Base-by-base conservation (phyloP, 2,888 invertebrate genomes). In the Tenthredo scrophulariae region DNA sequence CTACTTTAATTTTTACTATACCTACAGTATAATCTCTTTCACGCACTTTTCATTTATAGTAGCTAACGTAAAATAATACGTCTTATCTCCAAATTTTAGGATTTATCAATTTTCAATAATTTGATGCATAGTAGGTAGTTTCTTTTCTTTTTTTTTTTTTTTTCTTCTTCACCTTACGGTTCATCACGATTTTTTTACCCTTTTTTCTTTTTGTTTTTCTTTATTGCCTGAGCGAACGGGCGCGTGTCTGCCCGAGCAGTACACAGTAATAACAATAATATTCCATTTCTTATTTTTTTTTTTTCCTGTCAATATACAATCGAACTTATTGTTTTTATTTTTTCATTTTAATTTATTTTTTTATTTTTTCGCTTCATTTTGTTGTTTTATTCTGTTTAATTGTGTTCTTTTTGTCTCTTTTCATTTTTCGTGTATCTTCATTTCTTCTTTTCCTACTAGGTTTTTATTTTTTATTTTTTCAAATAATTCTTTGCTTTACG, bases 291-390 rank as follows among this genome's bases (percentile, higher is more conserved):
- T 67, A 33, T 67, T 22, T 29, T 29, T 87, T 87, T 88, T 86
- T 85, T 62, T 22, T 90, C 88, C 90, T 91, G 90, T 90, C 91
- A 92, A 92, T 91, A 90, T 92, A 91, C 91, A 92, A 91, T 91
- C 89, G 90, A 91, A 89, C 88, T 88, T 90, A 88, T 89, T 87
- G 89, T 87, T 88, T 86, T 80, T 67, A 86, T 86, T 75, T 46
- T 43, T 82, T 87, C 83, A 82, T 65, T 86, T 84, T 87, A 46
- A 82, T 87, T 86, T 70, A 72, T 85, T 70, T 46, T 86, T 86
- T 84, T 29, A 7, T 33, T 85, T 85, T 50, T 86, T 83, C 86
- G 37, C 65, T 85, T 83, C 43, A 87, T 86, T 62, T 77, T 84
- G 62, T 84, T 87, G 85, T 84, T 18, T 29, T 22, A 10, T n/a